phyloP scores from a whole-genome alignment of 2,797 vertebrate species.

The Chelmon rostratus region DNA sequence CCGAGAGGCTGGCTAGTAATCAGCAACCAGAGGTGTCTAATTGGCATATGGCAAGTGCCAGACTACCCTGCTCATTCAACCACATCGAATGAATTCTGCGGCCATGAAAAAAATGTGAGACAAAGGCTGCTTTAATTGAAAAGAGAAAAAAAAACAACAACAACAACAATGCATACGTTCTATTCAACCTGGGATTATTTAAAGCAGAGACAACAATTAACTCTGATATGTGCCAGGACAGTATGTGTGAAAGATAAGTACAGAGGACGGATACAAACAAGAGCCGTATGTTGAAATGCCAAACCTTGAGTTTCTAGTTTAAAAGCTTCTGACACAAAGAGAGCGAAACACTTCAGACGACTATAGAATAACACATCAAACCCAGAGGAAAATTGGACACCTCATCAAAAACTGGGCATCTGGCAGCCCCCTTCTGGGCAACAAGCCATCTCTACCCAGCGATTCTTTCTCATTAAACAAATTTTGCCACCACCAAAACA shows the following conservation, averaged over 20 bases:
- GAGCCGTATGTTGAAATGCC: conserved; percentile 15
- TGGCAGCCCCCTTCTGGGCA: conserved; percentile 58
- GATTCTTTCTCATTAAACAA: conserved; percentile 72
- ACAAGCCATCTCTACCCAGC: conserved; percentile 51
- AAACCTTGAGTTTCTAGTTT: conserved; percentile 20
- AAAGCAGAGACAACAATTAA: conserved; percentile 21
- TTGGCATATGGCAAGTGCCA: conserved; percentile 72
- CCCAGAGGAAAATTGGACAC: conserved; percentile 51
- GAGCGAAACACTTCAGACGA: conserved; percentile 13
- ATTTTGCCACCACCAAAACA: conserved; percentile 67
- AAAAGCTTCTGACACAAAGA: conserved; percentile 27
- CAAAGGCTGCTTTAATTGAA: conserved; percentile 30
- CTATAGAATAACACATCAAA: conserved; percentile 56
- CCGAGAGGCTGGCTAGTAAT: conserved; percentile 64
- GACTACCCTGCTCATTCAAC: conserved; percentile 63
- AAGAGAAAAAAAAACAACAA: conserved; percentile 13
- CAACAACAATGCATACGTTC: conserved; percentile 10
- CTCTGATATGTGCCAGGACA: neutral
- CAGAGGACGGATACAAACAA: conserved; percentile 19
- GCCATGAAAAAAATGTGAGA: conserved; percentile 36
- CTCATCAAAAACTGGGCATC: conserved; percentile 65
- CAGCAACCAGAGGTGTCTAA: conserved; percentile 73
- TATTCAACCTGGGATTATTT: conserved; percentile 28
- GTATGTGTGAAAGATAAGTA: conserved; percentile 20
- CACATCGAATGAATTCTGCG: conserved; percentile 57